A percentile compares a stretch with the other conserved stretches of the same genome.
Conservation (phyloP, 2,888 invertebrate genomes). For the Ceramica pisi region DNA sequence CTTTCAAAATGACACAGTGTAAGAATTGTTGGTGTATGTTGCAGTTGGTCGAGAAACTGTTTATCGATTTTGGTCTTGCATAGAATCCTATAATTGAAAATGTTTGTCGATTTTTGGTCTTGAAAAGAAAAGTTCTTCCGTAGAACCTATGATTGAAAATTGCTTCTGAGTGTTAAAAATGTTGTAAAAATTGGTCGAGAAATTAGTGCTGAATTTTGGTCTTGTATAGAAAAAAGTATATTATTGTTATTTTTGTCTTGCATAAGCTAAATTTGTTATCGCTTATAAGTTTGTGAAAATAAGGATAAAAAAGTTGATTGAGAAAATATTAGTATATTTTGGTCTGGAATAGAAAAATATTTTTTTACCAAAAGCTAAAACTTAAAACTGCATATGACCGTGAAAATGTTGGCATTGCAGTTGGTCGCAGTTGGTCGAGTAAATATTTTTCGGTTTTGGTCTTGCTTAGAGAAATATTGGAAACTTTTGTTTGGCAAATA, state of each 20-base stretch:
- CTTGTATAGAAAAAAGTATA: too few species aligned
- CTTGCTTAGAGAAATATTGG: background rate
- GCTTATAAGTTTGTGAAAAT: background rate
- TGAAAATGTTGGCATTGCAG: background rate
- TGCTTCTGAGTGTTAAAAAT: too few species aligned
- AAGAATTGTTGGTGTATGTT: conserved; percentile 22
- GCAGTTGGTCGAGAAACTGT: conserved; percentile 36
- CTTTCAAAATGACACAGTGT: conserved; percentile 63
- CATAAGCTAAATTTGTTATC: background rate
- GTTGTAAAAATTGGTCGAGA: too few species aligned
- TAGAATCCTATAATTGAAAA: too few species aligned
- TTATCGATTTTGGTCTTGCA: too few species aligned
- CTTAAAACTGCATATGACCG: background rate
- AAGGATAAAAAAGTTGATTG: too few species aligned
- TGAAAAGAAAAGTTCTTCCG: too few species aligned
- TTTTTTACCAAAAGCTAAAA: too few species aligned
- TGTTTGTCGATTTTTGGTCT: background rate
- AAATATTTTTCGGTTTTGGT: background rate
- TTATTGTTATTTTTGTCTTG: background rate
- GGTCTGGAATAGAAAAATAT: background rate
- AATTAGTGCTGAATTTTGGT: too few species aligned
- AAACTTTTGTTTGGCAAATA: background rate
- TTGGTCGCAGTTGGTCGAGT: background rate
- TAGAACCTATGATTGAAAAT: too few species aligned
- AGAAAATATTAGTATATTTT: background rate